phyloP scores from a whole-genome alignment of 2,888 invertebrate species.

The Melanostoma mellinum region DNA sequence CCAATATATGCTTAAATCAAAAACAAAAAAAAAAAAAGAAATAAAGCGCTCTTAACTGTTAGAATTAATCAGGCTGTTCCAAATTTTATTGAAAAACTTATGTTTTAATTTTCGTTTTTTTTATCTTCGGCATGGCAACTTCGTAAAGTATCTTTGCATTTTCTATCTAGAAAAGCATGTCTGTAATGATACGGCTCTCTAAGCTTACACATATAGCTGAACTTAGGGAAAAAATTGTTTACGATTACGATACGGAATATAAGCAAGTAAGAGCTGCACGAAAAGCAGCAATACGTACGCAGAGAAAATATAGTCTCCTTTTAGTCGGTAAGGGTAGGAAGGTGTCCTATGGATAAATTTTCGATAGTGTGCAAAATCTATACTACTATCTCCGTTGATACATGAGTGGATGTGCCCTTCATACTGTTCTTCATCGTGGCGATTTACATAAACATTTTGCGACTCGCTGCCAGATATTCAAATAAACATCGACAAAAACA shows the following conservation, averaged over 20 bases:
- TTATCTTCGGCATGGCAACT: constrained; percentile 2
- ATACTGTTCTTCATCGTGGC: constrained; percentile 17
- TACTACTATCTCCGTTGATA: constrained; percentile 57
- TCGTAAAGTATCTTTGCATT: constrained; percentile 1
- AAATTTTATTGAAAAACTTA: too few species aligned
- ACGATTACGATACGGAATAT: constrained; percentile 27
- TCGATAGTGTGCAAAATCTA: constrained; percentile 37
- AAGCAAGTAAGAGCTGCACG: constrained; percentile 15
- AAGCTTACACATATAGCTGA: not conserved
- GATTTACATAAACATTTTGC: constrained; percentile 68
- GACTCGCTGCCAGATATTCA: constrained; percentile 52
- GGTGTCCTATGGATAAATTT: constrained; percentile 26
- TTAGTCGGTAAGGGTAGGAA: not conserved
- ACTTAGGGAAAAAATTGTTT: constrained; percentile 26
- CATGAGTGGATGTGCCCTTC: constrained; percentile 45
- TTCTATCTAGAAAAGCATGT: constrained; percentile 28
- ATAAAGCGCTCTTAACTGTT: too few species aligned
- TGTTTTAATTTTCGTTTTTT: too few species aligned
- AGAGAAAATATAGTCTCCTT: constrained; percentile 23
- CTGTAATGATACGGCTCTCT: constrained; percentile 23
- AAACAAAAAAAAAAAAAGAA: too few species aligned
- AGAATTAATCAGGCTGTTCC: too few species aligned
- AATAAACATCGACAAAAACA: constrained; percentile 58
- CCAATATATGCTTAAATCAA: too few species aligned
- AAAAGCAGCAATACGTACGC: constrained; percentile 17